Base-by-base conservation (phyloP, 2,888 invertebrate genomes). In the Saturnia pavonia region DNA sequence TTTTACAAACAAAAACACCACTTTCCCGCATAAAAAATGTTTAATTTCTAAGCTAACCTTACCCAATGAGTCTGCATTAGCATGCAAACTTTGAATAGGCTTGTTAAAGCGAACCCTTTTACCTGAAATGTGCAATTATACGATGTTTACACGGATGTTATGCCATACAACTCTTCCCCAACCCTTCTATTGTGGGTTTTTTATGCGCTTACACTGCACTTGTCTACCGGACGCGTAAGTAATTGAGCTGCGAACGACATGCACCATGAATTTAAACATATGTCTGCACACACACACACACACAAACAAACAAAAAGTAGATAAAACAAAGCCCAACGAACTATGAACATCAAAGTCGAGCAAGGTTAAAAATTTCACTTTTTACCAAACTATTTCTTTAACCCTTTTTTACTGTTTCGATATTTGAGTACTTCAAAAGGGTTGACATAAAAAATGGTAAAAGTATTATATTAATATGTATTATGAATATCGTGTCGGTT, bases 141-240 rank as follows among this genome's bases (percentile, higher is more conserved):
- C 89, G 92, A 91, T 92, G 88, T 90, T 93, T 93, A 93, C 91
- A 92, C 91, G 92, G 86, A 81, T 86, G 88, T 92, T 90, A 91
- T 89, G 84, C 84, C 80, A 86, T 86, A 85, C 85, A 90, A 90
- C 89, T 84, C 89, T 90, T 91, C 83, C 82, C 84, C 86, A 91
- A 90, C 91, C 90, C 91, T 91, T 91, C 88, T 77, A 88, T 91
- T 92, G 89, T 89, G 76, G 67, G 76, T 82, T 89, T 91, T 90
- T 91, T 89, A 75, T 85, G 78, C 78, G 78, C n/a, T n/a, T 75
- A 73, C 78, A 78, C 79, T 77, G 85, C 91, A 92, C 91, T 91
- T 91, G 91, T 81, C 77, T 81, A 75, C 82, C 86, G 85, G 86
- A 87, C 85, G 84, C 80, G 83, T 76, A 79, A 73, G 85, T 85